These are phyloP conservation scores for Catamblyrhynchus diadema DNA, from an alignment of 2,797 vertebrate genomes.

Conservation along the genomic window DNA sequence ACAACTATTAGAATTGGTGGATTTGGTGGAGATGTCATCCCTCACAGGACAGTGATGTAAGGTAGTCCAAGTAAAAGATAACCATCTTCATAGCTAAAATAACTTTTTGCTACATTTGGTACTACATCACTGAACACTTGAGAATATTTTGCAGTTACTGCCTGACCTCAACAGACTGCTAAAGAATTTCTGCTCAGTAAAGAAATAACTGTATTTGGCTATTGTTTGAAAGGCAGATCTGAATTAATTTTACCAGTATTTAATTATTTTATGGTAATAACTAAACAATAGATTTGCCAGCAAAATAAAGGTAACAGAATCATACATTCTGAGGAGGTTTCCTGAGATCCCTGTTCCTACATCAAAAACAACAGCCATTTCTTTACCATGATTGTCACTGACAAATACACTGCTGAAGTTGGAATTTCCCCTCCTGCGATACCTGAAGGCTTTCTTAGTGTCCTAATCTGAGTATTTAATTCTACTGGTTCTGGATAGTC, in stretches of 20 bases:
- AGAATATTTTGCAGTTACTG: background rate
- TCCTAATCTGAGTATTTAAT: background rate
- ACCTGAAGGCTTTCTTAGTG: background rate
- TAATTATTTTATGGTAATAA: background rate
- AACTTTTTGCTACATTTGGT: background rate
- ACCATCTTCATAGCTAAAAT: background rate
- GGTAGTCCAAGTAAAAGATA: background rate
- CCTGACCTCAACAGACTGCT: background rate
- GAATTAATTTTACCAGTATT: background rate
- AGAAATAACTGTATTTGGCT: background rate
- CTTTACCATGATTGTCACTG: background rate
- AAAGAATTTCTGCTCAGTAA: background rate
- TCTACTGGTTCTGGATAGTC: background rate
- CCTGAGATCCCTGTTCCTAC: background rate
- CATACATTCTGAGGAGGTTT: background rate
- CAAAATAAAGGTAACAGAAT: background rate
- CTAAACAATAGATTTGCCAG: background rate
- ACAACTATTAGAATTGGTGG: background rate
- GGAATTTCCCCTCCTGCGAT: background rate
- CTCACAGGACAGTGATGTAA: rapidly evolving
- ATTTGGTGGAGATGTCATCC: background rate
- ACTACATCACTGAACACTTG: background rate
- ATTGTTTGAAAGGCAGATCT: background rate
- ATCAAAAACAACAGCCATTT: background rate
- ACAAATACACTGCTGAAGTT: background rate